Evolutionary conservation across 2,797 vertebrate species (phyloP).

Genomic region (Lepus townsendii): DNA sequence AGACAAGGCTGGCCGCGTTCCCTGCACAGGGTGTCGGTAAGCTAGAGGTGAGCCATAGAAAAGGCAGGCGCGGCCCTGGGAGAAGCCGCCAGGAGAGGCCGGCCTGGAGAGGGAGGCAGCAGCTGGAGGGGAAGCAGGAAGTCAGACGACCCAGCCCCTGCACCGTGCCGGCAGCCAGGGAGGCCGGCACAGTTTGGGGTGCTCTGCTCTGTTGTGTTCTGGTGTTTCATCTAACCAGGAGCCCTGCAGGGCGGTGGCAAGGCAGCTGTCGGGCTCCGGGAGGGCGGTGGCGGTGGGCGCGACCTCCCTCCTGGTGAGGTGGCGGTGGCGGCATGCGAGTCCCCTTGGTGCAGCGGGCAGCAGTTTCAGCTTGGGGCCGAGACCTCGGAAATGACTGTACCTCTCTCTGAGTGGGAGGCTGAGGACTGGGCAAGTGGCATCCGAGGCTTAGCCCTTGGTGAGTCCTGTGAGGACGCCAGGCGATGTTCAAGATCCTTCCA

Average conservation of each 20-base stretch:
- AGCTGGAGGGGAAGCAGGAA: slow-evolving; percentile 59
- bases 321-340: slow-evolving; percentile 84
- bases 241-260: slow-evolving; percentile 83
- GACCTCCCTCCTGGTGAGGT: slow-evolving; percentile 77
- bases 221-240: slow-evolving; percentile 45
- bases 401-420: slow-evolving; percentile 82
- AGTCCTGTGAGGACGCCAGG: slow-evolving; percentile 80
- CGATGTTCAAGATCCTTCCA: slow-evolving; percentile 76
- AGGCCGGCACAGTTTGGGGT: slow-evolving; percentile 47
- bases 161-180: too few relatives aligned
- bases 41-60: slow-evolving; percentile 87
- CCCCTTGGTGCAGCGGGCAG: slow-evolving; percentile 74
- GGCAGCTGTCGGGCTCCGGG: slow-evolving; percentile 79
- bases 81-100: too few relatives aligned
- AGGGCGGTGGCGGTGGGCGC: slow-evolving; percentile 45
- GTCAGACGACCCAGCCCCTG: not conserved
- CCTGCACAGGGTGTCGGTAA: slow-evolving; percentile 86
- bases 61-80: slow-evolving; percentile 83
- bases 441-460: slow-evolving; percentile 88
- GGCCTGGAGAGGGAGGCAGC: slow-evolving; percentile 80
- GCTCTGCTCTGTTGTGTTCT: slow-evolving; percentile 4
- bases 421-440: slow-evolving; percentile 83
- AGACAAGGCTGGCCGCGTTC: slow-evolving; percentile 84
- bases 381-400: slow-evolving; percentile 76
- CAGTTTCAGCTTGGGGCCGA: slow-evolving; percentile 81